These are phyloP conservation scores for Hippopotamus amphibius DNA, from an alignment of 2,113 vertebrate species.

Conservation along the genomic window DNA sequence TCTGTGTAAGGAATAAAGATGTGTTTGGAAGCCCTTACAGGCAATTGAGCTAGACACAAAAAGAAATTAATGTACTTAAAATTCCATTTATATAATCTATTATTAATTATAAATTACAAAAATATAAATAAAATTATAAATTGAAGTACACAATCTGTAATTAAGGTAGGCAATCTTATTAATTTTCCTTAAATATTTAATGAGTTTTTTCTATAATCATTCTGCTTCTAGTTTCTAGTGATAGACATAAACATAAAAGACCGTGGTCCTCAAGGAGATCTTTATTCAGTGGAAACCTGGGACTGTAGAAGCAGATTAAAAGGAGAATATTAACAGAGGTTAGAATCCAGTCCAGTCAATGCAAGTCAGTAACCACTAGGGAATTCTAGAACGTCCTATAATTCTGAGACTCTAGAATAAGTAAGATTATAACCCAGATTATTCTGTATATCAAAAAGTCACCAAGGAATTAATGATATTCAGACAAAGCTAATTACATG, in stretches of 20 bases:
- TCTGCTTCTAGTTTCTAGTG: neutral
- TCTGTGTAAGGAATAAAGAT: neutral
- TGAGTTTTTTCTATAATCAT: neutral
- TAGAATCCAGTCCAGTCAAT: neutral
- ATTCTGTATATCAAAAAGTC: neutral
- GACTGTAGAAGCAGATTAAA: neutral
- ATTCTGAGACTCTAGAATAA: neutral
- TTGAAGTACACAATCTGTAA: neutral
- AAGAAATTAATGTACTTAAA: neutral
- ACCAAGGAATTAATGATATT: neutral
- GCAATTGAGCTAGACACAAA: neutral
- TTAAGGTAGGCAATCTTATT: neutral
- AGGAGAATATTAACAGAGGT: neutral
- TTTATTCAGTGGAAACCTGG: neutral
- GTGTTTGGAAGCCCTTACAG: neutral
- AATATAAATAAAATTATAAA: neutral
- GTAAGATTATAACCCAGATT: conserved; percentile 1
- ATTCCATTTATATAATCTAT: neutral
- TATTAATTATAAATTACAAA: neutral
- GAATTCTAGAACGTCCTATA: neutral
- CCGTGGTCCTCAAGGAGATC: neutral
- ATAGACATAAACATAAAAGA: neutral
- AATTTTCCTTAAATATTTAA: neutral
- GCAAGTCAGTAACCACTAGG: neutral
- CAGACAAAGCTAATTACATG: neutral